Evolutionary conservation across 2,797 vertebrate genomes (phyloP).

Genomic region (Lindbergichthys nudifrons): DNA sequence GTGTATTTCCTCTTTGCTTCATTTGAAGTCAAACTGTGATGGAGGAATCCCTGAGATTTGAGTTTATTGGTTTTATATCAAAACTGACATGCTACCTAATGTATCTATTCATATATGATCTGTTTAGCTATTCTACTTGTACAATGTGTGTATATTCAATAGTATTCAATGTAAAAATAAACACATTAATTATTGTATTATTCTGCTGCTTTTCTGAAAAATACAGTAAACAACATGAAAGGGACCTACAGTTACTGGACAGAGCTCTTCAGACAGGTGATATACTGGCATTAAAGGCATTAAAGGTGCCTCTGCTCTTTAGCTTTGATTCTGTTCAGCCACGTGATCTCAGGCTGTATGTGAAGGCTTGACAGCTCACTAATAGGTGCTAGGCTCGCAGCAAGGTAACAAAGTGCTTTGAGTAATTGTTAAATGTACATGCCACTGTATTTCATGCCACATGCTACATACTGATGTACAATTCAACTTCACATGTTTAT

Average conservation of each 20-base stretch:
- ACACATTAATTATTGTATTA: neutral
- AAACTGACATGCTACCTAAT: neutral
- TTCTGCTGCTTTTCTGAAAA: neutral
- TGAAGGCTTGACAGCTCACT: constrained; percentile 11
- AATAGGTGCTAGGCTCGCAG: neutral
- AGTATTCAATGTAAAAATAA: no score
- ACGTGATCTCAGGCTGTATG: constrained; percentile 24
- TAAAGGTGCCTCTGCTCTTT: constrained; percentile 21
- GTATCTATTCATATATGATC: neutral
- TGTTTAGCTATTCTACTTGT: neutral
- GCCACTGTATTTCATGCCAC: neutral
- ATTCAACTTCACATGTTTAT: neutral
- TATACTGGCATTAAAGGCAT: constrained; percentile 10
- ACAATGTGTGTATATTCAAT: neutral
- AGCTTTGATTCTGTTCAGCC: constrained; percentile 6
- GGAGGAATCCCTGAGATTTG: constrained; percentile 14
- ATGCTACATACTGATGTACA: neutral
- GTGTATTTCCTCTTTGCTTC: neutral
- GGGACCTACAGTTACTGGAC: constrained; percentile 5
- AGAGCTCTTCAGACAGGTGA: constrained; percentile 26
- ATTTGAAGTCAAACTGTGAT: constrained; percentile 50
- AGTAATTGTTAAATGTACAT: neutral
- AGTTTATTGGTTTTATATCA: neutral
- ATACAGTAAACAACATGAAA: neutral
- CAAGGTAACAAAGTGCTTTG: neutral